Percentiles rank a stretch among this genome's conserved stretches.
phyloP scores from a whole-genome alignment of 2,888 invertebrate species.

The Phyto melanocephala region DNA sequence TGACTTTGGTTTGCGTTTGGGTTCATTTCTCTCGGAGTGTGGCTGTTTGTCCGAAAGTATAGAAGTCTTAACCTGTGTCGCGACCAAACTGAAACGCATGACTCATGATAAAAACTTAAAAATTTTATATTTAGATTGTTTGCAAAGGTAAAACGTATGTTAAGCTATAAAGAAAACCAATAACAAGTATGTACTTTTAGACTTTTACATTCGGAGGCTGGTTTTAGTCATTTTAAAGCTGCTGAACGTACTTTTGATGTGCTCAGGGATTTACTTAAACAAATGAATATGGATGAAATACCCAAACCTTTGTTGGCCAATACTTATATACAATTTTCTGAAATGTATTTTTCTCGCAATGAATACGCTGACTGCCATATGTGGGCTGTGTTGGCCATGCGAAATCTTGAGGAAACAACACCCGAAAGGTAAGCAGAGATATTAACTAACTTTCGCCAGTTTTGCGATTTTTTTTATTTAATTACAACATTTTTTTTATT shows the following conservation, averaged over 20 bases:
- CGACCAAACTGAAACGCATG: conserved; percentile 82
- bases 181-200: conserved; percentile 79
- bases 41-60: conserved; percentile 92
- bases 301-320: conserved; percentile 82
- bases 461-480: neutral
- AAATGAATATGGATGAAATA: conserved; percentile 79
- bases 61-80: conserved; percentile 84
- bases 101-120: conserved; percentile 81
- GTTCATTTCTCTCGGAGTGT: conserved; percentile 91
- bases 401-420: conserved; percentile 82
- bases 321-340: conserved; percentile 90
- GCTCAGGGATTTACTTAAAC: conserved; percentile 80
- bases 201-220: conserved; percentile 90
- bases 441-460: too few species aligned
- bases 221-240: conserved; percentile 88
- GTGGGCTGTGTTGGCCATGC: conserved; percentile 89
- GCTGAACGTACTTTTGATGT: conserved; percentile 86
- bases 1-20: conserved; percentile 79
- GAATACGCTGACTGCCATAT: conserved; percentile 90
- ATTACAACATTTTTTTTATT: conserved; percentile 13
- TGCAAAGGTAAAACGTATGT: conserved; percentile 84
- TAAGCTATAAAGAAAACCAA: neutral
- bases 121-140: conserved; percentile 88
- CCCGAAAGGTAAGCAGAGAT: conserved; percentile 82
- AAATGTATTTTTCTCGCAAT: conserved; percentile 89